These are phyloP conservation scores for Gadopsis marmoratus DNA, from an alignment of 2,797 vertebrate genomes.

Conservation along the genomic window DNA sequence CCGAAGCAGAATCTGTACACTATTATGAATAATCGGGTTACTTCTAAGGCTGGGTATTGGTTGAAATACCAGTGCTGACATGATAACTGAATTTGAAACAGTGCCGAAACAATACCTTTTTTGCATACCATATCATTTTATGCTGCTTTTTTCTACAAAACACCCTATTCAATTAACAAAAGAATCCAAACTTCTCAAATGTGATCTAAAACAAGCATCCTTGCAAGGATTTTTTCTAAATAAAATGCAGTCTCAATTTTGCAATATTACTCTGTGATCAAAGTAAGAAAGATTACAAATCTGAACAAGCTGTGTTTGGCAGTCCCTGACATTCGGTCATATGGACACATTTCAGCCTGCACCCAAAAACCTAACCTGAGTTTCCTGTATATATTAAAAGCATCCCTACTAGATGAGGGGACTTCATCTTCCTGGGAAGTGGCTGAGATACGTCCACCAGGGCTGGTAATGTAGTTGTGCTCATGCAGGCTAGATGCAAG, in stretches of 20 bases:
- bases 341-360: background rate
- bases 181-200: background rate
- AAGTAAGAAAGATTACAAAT: background rate
- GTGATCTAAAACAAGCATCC: background rate
- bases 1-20: background rate
- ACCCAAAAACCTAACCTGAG: background rate
- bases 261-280: background rate
- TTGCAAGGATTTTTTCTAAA: background rate
- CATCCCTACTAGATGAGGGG: background rate
- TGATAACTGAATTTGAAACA: slow-evolving; percentile 5
- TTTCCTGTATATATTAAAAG: slow-evolving; percentile 13
- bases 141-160: background rate
- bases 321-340: background rate
- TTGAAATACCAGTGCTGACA: slow-evolving; percentile 1
- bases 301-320: background rate
- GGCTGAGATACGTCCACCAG: slow-evolving; percentile 36
- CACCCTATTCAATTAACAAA: background rate
- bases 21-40: background rate
- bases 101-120: background rate
- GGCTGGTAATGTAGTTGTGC: slow-evolving; percentile 40
- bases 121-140: background rate
- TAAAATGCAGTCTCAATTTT: background rate
- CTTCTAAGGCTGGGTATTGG: background rate
- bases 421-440: slow-evolving; percentile 27
- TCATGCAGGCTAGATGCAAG: slow-evolving; percentile 58